These are phyloP conservation scores for Montifringilla adamsi DNA, from an alignment of 2,113 vertebrate genomes.

Conservation along the genomic window DNA sequence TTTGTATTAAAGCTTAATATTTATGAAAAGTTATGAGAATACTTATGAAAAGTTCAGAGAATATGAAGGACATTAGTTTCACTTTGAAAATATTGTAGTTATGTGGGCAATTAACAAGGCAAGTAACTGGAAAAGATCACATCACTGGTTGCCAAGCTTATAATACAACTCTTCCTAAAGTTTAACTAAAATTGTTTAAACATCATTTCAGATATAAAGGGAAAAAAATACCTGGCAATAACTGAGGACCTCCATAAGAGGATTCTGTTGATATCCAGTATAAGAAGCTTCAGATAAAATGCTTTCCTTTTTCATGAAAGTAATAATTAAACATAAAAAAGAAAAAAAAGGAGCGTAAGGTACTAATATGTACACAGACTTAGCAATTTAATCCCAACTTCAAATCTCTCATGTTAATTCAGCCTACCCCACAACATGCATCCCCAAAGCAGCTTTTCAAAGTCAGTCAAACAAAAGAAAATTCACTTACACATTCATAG, in stretches of 20 bases:
- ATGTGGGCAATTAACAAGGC: not conserved
- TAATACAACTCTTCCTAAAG: not conserved
- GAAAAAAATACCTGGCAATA: conserved; percentile 76
- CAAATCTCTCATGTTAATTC: not conserved
- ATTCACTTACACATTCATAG: conserved; percentile 60
- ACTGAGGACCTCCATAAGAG: conserved; percentile 66
- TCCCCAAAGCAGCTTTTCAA: not conserved
- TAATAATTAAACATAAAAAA: not conserved
- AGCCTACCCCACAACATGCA: not conserved
- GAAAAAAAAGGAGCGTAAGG: not conserved
- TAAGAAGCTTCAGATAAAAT: conserved; percentile 33
- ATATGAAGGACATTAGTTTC: not conserved
- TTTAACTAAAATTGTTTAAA: not conserved
- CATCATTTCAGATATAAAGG: not conserved
- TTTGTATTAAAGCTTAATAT: not conserved
- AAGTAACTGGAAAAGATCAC: not conserved
- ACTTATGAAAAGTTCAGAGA: not conserved
- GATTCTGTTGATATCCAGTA: conserved; percentile 58
- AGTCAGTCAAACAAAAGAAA: not conserved
- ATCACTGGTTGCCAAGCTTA: not conserved
- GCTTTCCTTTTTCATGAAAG: conserved; percentile 45
- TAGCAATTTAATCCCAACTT: not conserved
- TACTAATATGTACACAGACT: not conserved
- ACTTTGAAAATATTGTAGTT: not conserved
- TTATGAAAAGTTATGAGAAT: not conserved